phyloP scores from a whole-genome alignment of 1,140 invertebrate genomes.

The Penaeus vannamei region DNA sequence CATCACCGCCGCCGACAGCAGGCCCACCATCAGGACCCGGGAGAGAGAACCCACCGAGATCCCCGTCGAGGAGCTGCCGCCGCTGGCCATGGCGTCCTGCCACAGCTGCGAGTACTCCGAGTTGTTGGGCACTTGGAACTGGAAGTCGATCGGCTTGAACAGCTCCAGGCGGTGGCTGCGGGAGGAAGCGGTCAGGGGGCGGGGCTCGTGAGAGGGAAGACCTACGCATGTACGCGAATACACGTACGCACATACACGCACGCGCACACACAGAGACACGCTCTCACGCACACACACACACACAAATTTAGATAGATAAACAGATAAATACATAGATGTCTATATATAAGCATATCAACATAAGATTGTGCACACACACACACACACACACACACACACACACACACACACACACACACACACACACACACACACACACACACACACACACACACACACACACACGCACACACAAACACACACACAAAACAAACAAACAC shows the following conservation, averaged over 20 bases:
- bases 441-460: neutral
- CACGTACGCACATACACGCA: neutral
- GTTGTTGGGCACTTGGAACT: slow-evolving; percentile 54
- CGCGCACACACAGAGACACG: too few species aligned
- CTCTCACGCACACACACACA: neutral
- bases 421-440: neutral
- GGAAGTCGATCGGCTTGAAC: slow-evolving; percentile 58
- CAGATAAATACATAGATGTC: neutral
- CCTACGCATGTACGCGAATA: neutral
- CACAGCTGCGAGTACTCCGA: slow-evolving; percentile 51
- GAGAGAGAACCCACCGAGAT: slow-evolving; percentile 24
- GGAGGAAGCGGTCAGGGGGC: neutral
- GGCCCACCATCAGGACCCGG: neutral
- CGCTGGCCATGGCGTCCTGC: slow-evolving; percentile 41
- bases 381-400: neutral
- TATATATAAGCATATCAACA: too few species aligned
- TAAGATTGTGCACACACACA: too few species aligned
- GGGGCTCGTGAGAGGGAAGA: neutral
- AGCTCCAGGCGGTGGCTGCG: slow-evolving; percentile 50
- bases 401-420: neutral
- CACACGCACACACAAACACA: neutral
- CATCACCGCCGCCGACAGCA: slow-evolving; percentile 17
- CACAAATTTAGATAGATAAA: neutral
- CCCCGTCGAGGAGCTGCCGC: neutral
- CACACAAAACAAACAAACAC: neutral